Evolutionary conservation across 2,888 invertebrate genomes (phyloP).

Genomic region (Slavum lentiscoides): DNA sequence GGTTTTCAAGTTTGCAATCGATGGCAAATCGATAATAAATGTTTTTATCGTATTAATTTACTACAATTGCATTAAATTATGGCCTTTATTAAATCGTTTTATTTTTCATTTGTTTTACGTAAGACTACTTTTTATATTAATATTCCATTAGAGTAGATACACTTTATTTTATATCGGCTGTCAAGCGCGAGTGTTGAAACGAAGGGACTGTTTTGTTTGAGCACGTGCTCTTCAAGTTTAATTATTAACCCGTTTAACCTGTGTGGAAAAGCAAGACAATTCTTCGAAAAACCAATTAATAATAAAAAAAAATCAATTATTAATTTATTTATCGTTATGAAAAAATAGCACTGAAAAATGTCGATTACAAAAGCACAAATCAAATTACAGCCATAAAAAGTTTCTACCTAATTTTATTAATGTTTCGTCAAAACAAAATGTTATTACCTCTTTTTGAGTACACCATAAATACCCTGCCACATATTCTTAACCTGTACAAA

Average conservation of each 20-base stretch:
- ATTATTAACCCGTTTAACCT: neutral
- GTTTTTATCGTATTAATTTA: too few relatives aligned
- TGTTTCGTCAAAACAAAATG: too few relatives aligned
- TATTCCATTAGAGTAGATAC: neutral
- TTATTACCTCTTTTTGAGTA: too few relatives aligned
- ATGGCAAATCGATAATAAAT: too few relatives aligned
- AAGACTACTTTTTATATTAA: neutral
- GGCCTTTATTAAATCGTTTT: neutral
- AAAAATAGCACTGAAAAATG: neutral
- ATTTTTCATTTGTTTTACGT: too few relatives aligned
- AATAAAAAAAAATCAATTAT: too few relatives aligned
- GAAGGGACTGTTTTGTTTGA: neutral
- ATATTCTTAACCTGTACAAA: too few relatives aligned
- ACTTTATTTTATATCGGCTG: neutral
- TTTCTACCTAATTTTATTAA: too few relatives aligned
- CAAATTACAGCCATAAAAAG: neutral
- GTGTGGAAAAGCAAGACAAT: neutral
- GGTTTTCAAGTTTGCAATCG: too few relatives aligned
- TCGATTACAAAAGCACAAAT: neutral
- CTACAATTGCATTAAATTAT: too few relatives aligned
- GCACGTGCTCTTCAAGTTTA: neutral
- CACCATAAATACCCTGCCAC: too few relatives aligned
- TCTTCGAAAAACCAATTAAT: neutral
- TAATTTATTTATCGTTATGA: too few relatives aligned
- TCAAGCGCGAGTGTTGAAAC: neutral